Base-by-base conservation (phyloP, 2,797 vertebrate species). In the Syndactyla subalaris region DNA sequence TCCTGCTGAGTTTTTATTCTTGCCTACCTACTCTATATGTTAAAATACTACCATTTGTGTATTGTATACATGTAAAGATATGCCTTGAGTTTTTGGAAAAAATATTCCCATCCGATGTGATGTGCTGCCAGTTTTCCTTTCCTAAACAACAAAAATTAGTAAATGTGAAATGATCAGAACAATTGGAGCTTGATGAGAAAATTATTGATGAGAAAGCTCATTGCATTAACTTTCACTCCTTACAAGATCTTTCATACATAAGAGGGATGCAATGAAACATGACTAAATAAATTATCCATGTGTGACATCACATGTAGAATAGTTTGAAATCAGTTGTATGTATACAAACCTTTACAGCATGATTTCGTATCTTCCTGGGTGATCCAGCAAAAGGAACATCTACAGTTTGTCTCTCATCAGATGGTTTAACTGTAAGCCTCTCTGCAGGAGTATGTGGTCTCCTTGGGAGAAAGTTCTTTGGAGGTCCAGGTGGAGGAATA, bases 401-500 rank as follows among this genome's bases (percentile, higher is more conserved):
- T 70, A 97, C 94, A 1, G 95, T 92, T 43, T 97, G 93, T n/a
- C 98, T 97, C 88, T 99, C 98, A 6, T 99, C 98, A 23, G 98
- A 96, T 0, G 99, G 99, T 87, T 98, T 98, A 77, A 99, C 98
- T 2, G 98, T 99, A 94, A 99, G 98, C 96, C 99, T 98, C 93
- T 99, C 99, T 30, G 98, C 98, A n/a, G 99, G 99, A 4, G 99
- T 99, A 98, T 99, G 99, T 2, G 99, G 99, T 95, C 99, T 98
- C 86, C 98, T 98, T 14, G 98, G 98, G 3, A 98, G 98, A 82
- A 99, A 97, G 59, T 93, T 97, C 94, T 98, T 99, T 36, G 98
- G 92, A 92, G 98, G 91, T 84, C 98, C 27, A 49, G 98, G 98
- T 5, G 98, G 98, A 34, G 98, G 99, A 78, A 99, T 98, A 92